Conservation (phyloP, 2,113 vertebrate genomes). For the Grammomys surdaster region DNA sequence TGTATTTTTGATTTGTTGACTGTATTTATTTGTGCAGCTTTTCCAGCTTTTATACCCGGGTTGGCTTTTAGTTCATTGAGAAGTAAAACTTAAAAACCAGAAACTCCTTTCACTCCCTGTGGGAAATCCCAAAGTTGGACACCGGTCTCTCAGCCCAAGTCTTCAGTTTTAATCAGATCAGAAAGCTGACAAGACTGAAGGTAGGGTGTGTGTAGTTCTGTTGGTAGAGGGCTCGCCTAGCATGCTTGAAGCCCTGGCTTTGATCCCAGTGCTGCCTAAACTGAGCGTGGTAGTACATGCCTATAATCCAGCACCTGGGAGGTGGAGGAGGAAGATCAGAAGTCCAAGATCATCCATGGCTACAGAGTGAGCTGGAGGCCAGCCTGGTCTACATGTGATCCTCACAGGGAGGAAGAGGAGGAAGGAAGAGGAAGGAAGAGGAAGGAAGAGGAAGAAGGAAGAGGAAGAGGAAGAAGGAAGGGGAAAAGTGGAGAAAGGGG, state of each 20-base stretch:
- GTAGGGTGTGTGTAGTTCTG: not conserved
- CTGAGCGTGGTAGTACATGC: not conserved
- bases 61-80: not conserved
- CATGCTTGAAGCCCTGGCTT: not conserved
- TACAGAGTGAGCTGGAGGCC: not conserved
- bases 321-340: not conserved
- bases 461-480: too few species aligned
- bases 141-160: not conserved
- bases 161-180: conserved; percentile 28
- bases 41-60: not conserved
- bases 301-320: not conserved
- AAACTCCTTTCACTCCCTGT: not conserved
- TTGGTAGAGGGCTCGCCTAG: not conserved
- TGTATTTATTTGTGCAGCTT: not conserved
- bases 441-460: too few species aligned
- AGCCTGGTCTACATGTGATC: not conserved
- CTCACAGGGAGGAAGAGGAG: too few species aligned
- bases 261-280: not conserved
- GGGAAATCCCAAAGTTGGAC: not conserved
- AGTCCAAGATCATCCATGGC: not conserved
- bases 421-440: too few species aligned
- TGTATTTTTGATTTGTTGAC: not conserved
- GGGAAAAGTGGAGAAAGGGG: not conserved
- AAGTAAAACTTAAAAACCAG: conserved; percentile 24
- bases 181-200: not conserved